A percentile compares a stretch with the other conserved stretches of the same genome.
Conservation (phyloP, 2,888 invertebrate genomes). For the Ashinkailepas kermadecensis region DNA sequence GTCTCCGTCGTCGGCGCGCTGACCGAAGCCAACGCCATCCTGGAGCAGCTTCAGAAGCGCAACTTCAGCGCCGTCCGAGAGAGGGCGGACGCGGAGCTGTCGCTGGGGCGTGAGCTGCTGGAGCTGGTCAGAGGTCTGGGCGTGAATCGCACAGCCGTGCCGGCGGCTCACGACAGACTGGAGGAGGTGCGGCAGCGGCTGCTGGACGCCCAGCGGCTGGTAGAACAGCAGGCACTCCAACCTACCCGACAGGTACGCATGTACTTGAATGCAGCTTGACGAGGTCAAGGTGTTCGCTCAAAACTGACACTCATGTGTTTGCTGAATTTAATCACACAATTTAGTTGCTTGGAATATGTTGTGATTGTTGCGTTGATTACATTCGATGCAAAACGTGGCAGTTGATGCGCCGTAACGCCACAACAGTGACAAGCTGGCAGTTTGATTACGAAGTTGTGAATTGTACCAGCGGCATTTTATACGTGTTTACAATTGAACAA, state of each 20-base stretch:
- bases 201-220: not conserved
- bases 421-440: too few relatives aligned
- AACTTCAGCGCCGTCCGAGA: conserved; percentile 37
- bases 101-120: conserved; percentile 34
- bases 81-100: conserved; percentile 36
- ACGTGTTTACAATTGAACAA: too few relatives aligned
- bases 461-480: too few relatives aligned
- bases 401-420: too few relatives aligned
- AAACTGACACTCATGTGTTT: too few relatives aligned
- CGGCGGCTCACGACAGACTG: conserved; percentile 29
- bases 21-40: conserved; percentile 41
- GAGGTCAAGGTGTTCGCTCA: too few relatives aligned
- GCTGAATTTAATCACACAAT: too few relatives aligned
- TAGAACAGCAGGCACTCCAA: not conserved
- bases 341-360: too few relatives aligned
- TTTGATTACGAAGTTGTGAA: too few relatives aligned
- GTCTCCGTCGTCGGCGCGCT: conserved; percentile 40
- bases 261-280: not conserved
- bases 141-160: conserved; percentile 30
- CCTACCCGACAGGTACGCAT: not conserved
- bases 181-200: conserved; percentile 35
- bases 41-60: conserved; percentile 39
- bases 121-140: conserved; percentile 35
- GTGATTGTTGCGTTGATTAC: too few relatives aligned
- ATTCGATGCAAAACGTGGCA: too few relatives aligned